These are phyloP conservation scores for Hiodon alosoides DNA, from an alignment of 2,113 vertebrate genomes.

Conservation along the genomic window DNA sequence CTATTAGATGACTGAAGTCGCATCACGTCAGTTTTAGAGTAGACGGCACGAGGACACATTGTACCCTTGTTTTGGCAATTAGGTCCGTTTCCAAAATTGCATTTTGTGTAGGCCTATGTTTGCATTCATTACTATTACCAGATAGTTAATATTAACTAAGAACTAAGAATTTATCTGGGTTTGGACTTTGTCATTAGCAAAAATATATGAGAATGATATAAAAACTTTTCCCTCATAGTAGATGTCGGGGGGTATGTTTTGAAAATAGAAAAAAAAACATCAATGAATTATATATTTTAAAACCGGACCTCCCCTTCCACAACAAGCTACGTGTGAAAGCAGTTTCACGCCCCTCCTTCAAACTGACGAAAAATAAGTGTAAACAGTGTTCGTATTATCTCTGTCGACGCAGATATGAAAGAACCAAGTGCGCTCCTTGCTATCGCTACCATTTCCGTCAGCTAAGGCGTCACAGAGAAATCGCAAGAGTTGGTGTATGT, in stretches of 20 bases:
- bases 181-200: no score
- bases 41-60: background rate
- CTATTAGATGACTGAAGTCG: background rate
- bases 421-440: slow-evolving; percentile 36
- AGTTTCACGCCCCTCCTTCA: slow-evolving; percentile 26
- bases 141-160: no score
- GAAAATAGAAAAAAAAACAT: background rate
- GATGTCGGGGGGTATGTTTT: background rate
- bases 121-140: background rate
- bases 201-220: background rate
- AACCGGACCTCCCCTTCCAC: background rate
- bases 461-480: slow-evolving; percentile 22
- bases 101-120: background rate
- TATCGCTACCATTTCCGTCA: slow-evolving; percentile 35
- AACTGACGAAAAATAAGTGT: slow-evolving; percentile 30
- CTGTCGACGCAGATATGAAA: slow-evolving; percentile 38
- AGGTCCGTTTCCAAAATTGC: background rate
- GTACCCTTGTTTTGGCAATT: background rate
- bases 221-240: no score
- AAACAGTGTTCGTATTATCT: slow-evolving; percentile 62
- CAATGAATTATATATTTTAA: background rate
- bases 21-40: background rate
- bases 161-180: no score
- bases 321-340: background rate
- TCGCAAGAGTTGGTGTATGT: slow-evolving; percentile 1